phyloP scores from a whole-genome alignment of 2,113 vertebrate species.

The Barnardius zonarius region DNA sequence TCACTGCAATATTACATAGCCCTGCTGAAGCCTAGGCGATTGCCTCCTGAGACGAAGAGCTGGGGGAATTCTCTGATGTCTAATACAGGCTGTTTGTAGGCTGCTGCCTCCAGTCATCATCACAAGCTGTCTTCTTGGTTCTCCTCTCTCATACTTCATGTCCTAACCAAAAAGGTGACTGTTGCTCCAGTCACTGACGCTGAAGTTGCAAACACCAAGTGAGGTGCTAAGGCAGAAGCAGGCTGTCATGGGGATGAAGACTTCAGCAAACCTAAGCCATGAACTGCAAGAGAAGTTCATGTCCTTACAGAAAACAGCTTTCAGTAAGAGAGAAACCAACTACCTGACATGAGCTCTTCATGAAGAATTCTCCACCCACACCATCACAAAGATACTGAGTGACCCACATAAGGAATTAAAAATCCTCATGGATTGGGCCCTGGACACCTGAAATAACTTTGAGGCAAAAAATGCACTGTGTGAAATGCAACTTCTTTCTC shows the following conservation, averaged over 20 bases:
- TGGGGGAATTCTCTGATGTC: neutral
- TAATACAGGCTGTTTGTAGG: neutral
- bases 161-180: neutral
- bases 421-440: neutral
- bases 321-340: neutral
- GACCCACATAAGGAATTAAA: neutral
- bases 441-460: neutral
- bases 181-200: neutral
- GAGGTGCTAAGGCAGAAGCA: neutral
- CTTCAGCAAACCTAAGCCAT: neutral
- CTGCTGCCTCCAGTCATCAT: neutral
- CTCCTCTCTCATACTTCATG: neutral
- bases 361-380: neutral
- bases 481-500: neutral
- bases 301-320: neutral
- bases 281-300: neutral
- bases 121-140: neutral
- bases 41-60: neutral
- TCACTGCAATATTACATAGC: fast-evolving
- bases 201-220: neutral
- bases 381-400: neutral
- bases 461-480: fast-evolving
- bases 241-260: neutral
- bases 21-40: fast-evolving
- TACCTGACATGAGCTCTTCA: neutral